phyloP scores from a whole-genome alignment of 2,113 vertebrate genomes.

The Polypterus bichir region DNA sequence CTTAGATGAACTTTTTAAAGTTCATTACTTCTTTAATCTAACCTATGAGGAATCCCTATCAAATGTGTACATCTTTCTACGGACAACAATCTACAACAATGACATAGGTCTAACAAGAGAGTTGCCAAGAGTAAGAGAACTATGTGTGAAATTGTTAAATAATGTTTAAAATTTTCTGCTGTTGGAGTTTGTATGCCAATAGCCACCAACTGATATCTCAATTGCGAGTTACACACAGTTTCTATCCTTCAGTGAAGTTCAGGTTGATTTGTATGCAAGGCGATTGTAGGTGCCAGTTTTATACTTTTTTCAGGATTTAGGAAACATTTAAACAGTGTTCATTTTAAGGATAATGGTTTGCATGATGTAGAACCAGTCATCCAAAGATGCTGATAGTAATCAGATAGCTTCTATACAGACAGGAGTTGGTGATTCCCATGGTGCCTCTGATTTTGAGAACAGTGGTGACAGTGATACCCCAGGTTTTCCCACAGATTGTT shows the following conservation, averaged over 20 bases:
- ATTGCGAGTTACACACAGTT: neutral
- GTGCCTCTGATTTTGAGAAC: too few species aligned
- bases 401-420: too few species aligned
- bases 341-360: too few species aligned
- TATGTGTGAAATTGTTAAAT: constrained; percentile 1
- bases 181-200: constrained; percentile 3
- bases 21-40: constrained; percentile 21
- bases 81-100: constrained; percentile 23
- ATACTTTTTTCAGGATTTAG: neutral
- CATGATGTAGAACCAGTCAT: too few species aligned
- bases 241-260: too few species aligned
- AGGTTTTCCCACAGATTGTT: too few species aligned
- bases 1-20: constrained; percentile 20
- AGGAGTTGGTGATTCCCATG: too few species aligned
- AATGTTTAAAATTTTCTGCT: constrained; percentile 16
- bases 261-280: too few species aligned
- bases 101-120: constrained; percentile 17
- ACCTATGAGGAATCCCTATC: constrained; percentile 16
- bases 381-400: too few species aligned
- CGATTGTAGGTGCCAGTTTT: constrained; percentile 1
- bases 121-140: constrained; percentile 10
- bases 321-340: constrained; percentile 1
- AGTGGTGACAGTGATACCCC: too few species aligned
- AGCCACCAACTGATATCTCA: constrained; percentile 1
- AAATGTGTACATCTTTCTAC: constrained; percentile 19